These are phyloP conservation scores for Onychomys arenicola DNA, from an alignment of 2,797 vertebrate genomes.

Conservation along the genomic window DNA sequence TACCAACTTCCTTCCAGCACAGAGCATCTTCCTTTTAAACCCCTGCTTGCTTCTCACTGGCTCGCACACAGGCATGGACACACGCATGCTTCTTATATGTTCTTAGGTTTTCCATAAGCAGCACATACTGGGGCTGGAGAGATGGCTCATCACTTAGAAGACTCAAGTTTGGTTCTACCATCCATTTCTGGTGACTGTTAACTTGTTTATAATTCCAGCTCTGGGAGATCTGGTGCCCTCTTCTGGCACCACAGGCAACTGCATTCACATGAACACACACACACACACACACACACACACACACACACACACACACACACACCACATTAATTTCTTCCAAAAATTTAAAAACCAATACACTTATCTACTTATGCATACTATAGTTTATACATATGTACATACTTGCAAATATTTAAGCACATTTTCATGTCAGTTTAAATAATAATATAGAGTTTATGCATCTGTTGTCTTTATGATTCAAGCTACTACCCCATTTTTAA, in stretches of 20 bases:
- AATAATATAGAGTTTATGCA: background rate
- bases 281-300: background rate
- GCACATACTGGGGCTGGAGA: background rate
- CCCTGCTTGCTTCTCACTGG: slow-evolving; percentile 23
- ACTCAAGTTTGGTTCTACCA: background rate
- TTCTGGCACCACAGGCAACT: background rate
- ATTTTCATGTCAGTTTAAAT: slow-evolving; percentile 59
- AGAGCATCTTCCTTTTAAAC: slow-evolving; percentile 62
- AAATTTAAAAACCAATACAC: background rate
- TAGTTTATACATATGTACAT: background rate
- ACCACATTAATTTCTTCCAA: background rate
- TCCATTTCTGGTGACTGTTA: background rate
- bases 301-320: background rate
- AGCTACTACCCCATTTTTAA: slow-evolving; percentile 53
- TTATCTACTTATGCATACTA: slow-evolving; percentile 43
- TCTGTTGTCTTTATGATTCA: slow-evolving; percentile 62
- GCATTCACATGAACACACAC: background rate
- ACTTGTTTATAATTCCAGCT: background rate
- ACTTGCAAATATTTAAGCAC: slow-evolving; percentile 32
- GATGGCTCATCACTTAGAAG: background rate
- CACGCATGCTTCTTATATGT: background rate
- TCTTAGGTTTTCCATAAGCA: slow-evolving; percentile 27
- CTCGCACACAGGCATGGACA: background rate
- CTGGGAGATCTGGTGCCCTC: background rate
- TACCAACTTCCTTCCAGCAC: slow-evolving; percentile 53